Percentiles rank a stretch among this genome's conserved stretches.
Conservation (phyloP, 2,888 invertebrate species). For the Listrodromus nycthemerus region DNA sequence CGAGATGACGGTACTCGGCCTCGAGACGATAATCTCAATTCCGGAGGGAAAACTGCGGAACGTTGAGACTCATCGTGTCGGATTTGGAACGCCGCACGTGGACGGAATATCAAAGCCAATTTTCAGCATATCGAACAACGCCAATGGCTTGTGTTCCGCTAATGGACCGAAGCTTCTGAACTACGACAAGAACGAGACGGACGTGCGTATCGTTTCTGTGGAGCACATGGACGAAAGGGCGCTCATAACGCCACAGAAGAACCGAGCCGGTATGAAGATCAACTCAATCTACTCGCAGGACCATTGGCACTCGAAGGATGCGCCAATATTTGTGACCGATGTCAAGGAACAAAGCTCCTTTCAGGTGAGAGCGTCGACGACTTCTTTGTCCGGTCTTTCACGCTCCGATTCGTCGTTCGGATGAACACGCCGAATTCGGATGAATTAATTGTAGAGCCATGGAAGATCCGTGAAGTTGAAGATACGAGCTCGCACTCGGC, state of each 20-base stretch:
- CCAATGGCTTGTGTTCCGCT: conserved; percentile 29
- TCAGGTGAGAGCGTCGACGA: conserved; percentile 75
- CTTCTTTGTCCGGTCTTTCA: background rate
- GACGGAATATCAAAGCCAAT: conserved; percentile 53
- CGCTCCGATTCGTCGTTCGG: background rate
- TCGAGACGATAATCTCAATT: conserved; percentile 69
- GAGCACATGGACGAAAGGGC: conserved; percentile 75
- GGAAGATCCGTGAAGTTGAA: conserved; percentile 16
- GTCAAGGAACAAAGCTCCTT: conserved; percentile 78
- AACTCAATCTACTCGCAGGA: conserved; percentile 83
- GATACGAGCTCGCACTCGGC: background rate
- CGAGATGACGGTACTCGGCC: conserved; percentile 40
- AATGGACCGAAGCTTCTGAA: conserved; percentile 68
- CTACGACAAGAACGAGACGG: conserved; percentile 74
- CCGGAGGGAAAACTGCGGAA: conserved; percentile 66
- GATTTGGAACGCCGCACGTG: background rate
- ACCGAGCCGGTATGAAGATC: conserved; percentile 79
- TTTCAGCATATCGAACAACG: conserved; percentile 73
- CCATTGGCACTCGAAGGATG: conserved; percentile 79
- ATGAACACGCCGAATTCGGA: background rate
- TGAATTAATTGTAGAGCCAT: conserved; percentile 14
- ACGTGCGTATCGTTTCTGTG: conserved; percentile 72
- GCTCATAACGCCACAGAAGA: conserved; percentile 72
- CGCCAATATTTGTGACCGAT: conserved; percentile 77
- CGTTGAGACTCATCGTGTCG: conserved; percentile 39